phyloP scores from a whole-genome alignment of 92 coral and sea anemone genomes.

The Phenganax marumi region DNA sequence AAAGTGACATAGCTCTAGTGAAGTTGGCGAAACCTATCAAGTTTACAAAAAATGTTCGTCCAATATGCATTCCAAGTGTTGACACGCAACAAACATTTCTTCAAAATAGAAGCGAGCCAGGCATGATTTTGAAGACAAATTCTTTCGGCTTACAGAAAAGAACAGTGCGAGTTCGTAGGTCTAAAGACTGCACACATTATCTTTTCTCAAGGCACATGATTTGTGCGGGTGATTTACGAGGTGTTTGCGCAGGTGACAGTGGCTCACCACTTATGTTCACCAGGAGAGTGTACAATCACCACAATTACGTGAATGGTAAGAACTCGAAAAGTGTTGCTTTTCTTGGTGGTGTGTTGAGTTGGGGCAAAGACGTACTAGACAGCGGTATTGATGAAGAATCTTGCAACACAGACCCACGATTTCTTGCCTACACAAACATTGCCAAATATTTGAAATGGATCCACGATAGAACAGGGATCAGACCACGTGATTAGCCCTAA shows the following conservation, averaged over 20 bases:
- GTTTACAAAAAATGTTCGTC: slow-evolving; percentile 62
- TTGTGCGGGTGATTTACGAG: slow-evolving; percentile 71
- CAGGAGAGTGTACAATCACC: slow-evolving; percentile 42
- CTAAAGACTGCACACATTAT: slow-evolving; percentile 42
- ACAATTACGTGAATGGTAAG: background rate
- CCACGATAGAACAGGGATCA: slow-evolving; percentile 45
- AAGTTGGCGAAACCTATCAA: slow-evolving; percentile 67
- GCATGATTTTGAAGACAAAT: slow-evolving; percentile 59
- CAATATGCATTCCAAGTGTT: slow-evolving; percentile 79
- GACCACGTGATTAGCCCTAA: slow-evolving; percentile 31
- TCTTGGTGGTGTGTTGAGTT: slow-evolving; percentile 83
- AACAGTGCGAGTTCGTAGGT: slow-evolving; percentile 28
- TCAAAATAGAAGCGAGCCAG: slow-evolving; percentile 51
- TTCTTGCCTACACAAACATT: slow-evolving; percentile 71
- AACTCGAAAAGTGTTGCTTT: slow-evolving; percentile 58
- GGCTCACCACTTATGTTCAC: slow-evolving; percentile 93
- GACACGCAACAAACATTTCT: slow-evolving; percentile 50
- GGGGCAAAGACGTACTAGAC: slow-evolving; percentile 73
- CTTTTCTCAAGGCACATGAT: slow-evolving; percentile 56
- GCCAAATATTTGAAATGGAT: slow-evolving; percentile 73
- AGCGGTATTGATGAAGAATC: slow-evolving; percentile 30
- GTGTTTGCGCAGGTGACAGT: slow-evolving; percentile 80
- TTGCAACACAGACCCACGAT: slow-evolving; percentile 68
- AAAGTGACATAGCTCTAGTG: slow-evolving; percentile 75
- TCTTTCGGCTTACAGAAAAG: slow-evolving; percentile 10